Conservation (phyloP, 2,888 invertebrate genomes). For the Drosophila siamana region DNA sequence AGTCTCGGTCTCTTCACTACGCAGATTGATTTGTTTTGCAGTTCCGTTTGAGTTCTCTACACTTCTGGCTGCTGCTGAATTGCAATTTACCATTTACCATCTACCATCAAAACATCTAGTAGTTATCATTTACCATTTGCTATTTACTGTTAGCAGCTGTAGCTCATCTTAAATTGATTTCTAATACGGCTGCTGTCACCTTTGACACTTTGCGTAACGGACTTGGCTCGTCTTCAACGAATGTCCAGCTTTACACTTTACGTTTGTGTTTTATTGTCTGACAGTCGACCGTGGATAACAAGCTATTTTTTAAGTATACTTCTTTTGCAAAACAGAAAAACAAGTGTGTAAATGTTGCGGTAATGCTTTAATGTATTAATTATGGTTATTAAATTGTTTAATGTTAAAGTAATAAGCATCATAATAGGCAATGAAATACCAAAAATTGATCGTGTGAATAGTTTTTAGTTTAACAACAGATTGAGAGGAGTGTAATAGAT, state of each 20-base stretch:
- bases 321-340: not conserved
- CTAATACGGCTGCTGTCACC: constrained; percentile 73
- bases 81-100: constrained; percentile 47
- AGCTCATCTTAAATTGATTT: constrained; percentile 73
- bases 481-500: no score
- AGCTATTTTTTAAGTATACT: not conserved
- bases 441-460: no score
- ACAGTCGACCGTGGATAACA: not conserved
- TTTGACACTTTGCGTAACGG: constrained; percentile 74
- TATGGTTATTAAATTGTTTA: no score
- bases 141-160: constrained; percentile 68
- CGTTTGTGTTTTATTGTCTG: not conserved
- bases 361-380: no score
- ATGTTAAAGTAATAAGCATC: no score
- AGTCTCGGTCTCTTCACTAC: constrained; percentile 17
- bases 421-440: no score
- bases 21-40: constrained; percentile 74
- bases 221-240: constrained; percentile 50
- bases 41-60: constrained; percentile 47
- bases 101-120: constrained; percentile 13
- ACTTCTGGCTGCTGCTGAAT: constrained; percentile 25
- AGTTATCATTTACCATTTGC: constrained; percentile 33
- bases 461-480: no score
- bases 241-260: not conserved
- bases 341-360: no score